Percentiles rank a stretch among this genome's conserved stretches.
Conservation (phyloP, 2,797 vertebrate species). For the Sylvia borin region DNA sequence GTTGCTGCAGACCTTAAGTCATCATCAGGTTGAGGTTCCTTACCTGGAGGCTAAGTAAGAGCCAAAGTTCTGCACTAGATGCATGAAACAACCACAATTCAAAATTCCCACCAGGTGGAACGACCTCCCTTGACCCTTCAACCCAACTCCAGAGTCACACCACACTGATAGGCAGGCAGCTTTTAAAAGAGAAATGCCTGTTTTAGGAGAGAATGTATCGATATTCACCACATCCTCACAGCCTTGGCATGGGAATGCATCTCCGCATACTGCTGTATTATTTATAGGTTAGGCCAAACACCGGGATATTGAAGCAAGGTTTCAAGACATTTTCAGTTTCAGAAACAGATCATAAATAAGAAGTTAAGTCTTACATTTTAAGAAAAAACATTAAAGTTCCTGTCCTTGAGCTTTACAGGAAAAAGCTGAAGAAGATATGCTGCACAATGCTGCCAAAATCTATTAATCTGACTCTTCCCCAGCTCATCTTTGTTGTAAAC, state of each 20-base stretch:
- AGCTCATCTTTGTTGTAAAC: not conserved
- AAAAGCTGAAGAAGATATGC: constrained; percentile 33
- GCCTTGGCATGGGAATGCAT: not conserved
- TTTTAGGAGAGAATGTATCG: not conserved
- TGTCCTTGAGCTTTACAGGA: constrained; percentile 38
- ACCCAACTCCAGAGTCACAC: not conserved
- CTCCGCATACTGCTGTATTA: not conserved
- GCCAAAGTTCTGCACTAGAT: not conserved
- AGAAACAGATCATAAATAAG: constrained; percentile 65
- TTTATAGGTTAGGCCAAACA: constrained; percentile 51
- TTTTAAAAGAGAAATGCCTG: not conserved
- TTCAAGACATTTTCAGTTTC: constrained; percentile 16
- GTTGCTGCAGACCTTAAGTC: not conserved
- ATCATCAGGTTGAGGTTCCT: not conserved
- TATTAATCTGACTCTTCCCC: not conserved
- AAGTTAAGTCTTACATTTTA: constrained; percentile 47
- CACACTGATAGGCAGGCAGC: not conserved
- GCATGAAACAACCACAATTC: not conserved
- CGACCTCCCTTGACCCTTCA: not conserved
- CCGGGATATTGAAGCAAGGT: not conserved
- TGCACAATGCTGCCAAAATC: not conserved
- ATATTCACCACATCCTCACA: constrained; percentile 14
- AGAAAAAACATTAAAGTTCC: not conserved
- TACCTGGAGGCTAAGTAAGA: not conserved
- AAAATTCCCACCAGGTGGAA: not conserved